Evolutionary conservation across 1,140 invertebrate genomes (phyloP).

Genomic region (Magallana ariakensis): DNA sequence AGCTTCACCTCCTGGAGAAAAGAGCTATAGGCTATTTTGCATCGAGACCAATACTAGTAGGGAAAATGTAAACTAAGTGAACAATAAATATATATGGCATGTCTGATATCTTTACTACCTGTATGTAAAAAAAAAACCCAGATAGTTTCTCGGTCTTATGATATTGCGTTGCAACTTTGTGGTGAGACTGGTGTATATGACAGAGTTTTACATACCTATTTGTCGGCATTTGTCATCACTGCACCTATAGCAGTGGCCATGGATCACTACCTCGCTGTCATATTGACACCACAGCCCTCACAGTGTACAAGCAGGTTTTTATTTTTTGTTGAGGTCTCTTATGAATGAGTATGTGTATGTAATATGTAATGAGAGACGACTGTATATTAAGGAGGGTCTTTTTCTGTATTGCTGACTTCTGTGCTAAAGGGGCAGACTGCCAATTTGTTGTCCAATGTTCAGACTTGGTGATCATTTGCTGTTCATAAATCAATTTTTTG

Average conservation of each 20-base stretch:
- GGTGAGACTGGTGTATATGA: too few relatives aligned
- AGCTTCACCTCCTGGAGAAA: too few relatives aligned
- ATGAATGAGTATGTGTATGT: not conserved
- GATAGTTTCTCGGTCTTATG: too few relatives aligned
- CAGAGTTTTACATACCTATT: not conserved
- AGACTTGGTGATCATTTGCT: not conserved
- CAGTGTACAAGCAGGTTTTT: too few relatives aligned
- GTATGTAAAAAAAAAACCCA: too few relatives aligned
- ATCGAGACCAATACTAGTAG: too few relatives aligned
- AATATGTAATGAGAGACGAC: not conserved
- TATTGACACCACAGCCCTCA: not conserved
- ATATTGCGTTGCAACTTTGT: too few relatives aligned
- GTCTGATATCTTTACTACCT: too few relatives aligned
- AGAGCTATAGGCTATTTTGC: too few relatives aligned
- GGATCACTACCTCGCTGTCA: not conserved
- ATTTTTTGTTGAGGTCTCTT: not conserved
- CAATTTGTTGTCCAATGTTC: not conserved
- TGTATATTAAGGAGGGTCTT: not conserved
- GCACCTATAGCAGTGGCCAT: not conserved
- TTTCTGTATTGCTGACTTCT: not conserved
- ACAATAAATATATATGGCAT: too few relatives aligned
- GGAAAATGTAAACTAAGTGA: too few relatives aligned
- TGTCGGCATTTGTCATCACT: not conserved
- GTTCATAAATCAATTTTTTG: conserved; percentile 30
- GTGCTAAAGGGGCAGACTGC: not conserved